Evolutionary conservation across 2,113 vertebrate species (phyloP).

Genomic region (Pluvianellus socialis): DNA sequence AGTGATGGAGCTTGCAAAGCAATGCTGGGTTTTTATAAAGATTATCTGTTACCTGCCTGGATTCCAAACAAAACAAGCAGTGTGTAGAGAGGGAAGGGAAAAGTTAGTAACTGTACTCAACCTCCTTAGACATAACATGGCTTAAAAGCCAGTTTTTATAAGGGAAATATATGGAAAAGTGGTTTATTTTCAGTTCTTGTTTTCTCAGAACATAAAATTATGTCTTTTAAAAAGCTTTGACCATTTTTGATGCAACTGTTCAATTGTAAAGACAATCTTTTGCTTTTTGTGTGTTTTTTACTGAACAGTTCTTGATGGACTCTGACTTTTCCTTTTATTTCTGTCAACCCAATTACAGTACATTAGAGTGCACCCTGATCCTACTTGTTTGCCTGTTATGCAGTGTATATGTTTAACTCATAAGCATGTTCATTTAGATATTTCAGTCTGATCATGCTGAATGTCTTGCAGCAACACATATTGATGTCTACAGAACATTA

Average conservation of each 20-base stretch:
- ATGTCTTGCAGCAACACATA: constrained; percentile 76
- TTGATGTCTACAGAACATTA: constrained; percentile 67
- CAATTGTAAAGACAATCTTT: constrained; percentile 73
- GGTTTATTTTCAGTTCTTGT: constrained; percentile 75
- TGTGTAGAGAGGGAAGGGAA: background rate
- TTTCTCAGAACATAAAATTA: constrained; percentile 67
- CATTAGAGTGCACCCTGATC: constrained; percentile 66
- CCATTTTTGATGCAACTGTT: constrained; percentile 76
- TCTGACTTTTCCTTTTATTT: constrained; percentile 86
- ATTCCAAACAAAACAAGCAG: constrained; percentile 35
- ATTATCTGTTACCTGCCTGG: constrained; percentile 57
- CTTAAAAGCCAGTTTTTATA: constrained; percentile 61
- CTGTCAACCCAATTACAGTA: constrained; percentile 82
- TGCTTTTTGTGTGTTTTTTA: constrained; percentile 73
- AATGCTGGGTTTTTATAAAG: background rate
- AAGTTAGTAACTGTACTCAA: constrained; percentile 5
- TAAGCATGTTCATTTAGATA: constrained; percentile 80
- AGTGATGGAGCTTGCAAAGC: background rate
- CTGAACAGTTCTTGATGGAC: constrained; percentile 83
- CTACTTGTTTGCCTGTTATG: constrained; percentile 72
- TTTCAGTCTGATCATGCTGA: constrained; percentile 78
- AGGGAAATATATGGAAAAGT: constrained; percentile 51
- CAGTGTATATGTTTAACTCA: constrained; percentile 72
- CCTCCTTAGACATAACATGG: constrained; percentile 46
- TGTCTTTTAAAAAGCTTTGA: constrained; percentile 73